Evolutionary conservation across 64 coral and sea anemone species (phyloP).

Genomic region (Actinia equina): DNA sequence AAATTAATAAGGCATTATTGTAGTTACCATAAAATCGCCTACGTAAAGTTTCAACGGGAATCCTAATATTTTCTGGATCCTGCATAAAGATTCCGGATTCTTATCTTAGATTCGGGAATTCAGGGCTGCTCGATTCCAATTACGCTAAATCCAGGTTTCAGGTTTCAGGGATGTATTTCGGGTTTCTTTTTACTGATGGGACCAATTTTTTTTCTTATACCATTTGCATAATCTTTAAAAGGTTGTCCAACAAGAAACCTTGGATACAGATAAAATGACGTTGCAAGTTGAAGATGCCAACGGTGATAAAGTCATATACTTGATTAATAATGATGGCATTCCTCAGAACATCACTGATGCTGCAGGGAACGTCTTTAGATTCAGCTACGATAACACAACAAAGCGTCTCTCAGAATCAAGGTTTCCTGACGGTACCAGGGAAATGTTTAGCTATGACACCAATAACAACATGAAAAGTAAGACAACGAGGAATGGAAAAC

Average conservation of each 20-base stretch:
- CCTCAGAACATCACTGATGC: constrained; percentile 61
- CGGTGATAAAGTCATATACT: constrained; percentile 10
- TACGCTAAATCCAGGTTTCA: no score
- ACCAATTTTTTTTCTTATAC: neutral
- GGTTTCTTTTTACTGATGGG: no score
- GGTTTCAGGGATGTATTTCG: no score
- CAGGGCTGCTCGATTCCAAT: no score
- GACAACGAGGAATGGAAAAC: neutral
- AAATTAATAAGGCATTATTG: neutral
- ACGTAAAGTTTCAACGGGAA: no score
- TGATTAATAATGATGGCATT: constrained; percentile 17
- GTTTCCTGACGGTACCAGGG: constrained; percentile 54
- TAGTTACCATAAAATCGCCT: no score
- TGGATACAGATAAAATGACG: neutral
- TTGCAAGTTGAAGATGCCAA: constrained; percentile 5
- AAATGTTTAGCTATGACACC: constrained; percentile 42
- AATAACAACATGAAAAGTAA: neutral
- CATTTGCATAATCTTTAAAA: neutral
- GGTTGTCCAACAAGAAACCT: neutral
- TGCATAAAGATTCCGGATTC: no score
- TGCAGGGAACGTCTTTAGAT: constrained; percentile 53
- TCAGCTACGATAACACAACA: constrained; percentile 35
- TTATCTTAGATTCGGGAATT: no score
- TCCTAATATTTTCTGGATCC: no score
- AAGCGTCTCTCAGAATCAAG: constrained; percentile 32